Evolutionary conservation across 2,113 vertebrate genomes (phyloP).

Genomic region (Melanocharis versteri): DNA sequence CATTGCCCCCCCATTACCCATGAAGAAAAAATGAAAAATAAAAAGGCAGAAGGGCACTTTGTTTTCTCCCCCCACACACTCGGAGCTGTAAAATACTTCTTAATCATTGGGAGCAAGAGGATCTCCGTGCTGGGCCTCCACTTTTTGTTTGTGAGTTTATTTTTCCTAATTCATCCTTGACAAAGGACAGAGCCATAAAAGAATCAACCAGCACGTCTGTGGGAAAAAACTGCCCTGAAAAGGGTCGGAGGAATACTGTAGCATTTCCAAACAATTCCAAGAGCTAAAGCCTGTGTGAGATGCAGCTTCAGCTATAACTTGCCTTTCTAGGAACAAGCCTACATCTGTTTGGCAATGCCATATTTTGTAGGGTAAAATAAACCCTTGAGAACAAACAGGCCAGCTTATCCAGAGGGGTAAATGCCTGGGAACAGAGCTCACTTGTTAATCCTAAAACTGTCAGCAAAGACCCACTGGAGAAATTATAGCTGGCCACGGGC

Average conservation of each 20-base stretch:
- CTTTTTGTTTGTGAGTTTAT: conserved; percentile 62
- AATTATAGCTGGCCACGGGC: conserved; percentile 61
- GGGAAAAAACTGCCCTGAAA: conserved; percentile 63
- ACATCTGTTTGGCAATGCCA: conserved; percentile 72
- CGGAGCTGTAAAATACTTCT: neutral
- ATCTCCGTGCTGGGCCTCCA: conserved; percentile 28
- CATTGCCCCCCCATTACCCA: neutral
- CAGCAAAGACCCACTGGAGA: conserved; percentile 50
- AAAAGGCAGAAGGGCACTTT: conserved; percentile 14
- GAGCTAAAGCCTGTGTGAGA: conserved; percentile 49
- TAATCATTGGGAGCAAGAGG: conserved; percentile 36
- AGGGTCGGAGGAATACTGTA: conserved; percentile 42
- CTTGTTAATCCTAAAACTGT: conserved; percentile 69
- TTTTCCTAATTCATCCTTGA: conserved; percentile 48
- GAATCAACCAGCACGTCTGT: conserved; percentile 17
- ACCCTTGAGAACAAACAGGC: conserved; percentile 70
- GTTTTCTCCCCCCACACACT: neutral
- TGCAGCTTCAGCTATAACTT: conserved; percentile 37
- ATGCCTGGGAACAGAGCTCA: conserved; percentile 61
- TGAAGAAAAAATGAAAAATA: neutral
- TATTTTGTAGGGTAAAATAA: conserved; percentile 73
- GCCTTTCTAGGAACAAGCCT: conserved; percentile 76
- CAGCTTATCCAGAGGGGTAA: conserved; percentile 57
- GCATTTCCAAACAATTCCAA: conserved; percentile 53
- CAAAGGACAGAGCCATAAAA: conserved; percentile 42